phyloP scores from a whole-genome alignment of 1,140 invertebrate genomes.

The Drosophila lacertosa region DNA sequence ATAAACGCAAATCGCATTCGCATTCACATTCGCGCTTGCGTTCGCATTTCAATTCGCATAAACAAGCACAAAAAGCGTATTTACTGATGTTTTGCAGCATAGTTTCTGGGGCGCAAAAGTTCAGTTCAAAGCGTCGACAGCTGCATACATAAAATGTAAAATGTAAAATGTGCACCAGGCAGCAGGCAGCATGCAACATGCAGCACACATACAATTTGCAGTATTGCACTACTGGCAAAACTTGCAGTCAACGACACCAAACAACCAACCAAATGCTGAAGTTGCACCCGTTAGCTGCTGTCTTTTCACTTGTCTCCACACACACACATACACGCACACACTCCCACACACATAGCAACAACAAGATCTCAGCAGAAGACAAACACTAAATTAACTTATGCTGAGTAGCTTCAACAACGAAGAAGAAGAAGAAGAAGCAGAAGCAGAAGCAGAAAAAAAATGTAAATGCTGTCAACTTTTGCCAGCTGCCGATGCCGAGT shows the following conservation, averaged over 20 bases:
- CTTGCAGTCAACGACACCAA: constrained; percentile 60
- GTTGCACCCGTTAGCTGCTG: constrained; percentile 15
- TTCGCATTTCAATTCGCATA: constrained; percentile 43
- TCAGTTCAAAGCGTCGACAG: constrained; percentile 61
- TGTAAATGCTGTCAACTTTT: constrained; percentile 66
- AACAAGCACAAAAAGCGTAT: constrained; percentile 42
- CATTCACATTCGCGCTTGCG: constrained; percentile 25
- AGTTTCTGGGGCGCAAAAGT: constrained; percentile 39
- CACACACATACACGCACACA: constrained; percentile 10
- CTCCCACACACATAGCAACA: constrained; percentile 16
- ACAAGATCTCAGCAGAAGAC: constrained; percentile 53
- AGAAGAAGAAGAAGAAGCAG: constrained; percentile 9
- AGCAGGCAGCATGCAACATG: too few relatives aligned
- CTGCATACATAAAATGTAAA: constrained; percentile 65
- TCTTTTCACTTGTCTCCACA: constrained; percentile 12
- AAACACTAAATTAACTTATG: constrained; percentile 81
- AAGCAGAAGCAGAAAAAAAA: too few relatives aligned
- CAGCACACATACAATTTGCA: constrained; percentile 11
- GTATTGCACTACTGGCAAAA: constrained; percentile 43
- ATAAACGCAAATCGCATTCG: constrained; percentile 35
- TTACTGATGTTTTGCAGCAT: constrained; percentile 51
- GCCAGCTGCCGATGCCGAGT: constrained; percentile 42
- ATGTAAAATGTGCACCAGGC: constrained; percentile 22
- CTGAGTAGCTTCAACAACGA: constrained; percentile 55
- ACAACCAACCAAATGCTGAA: constrained; percentile 14